A percentile compares a stretch with the other conserved stretches of the same genome.
Conservation (phyloP, 2,888 invertebrate genomes). For the Spisula solida region DNA sequence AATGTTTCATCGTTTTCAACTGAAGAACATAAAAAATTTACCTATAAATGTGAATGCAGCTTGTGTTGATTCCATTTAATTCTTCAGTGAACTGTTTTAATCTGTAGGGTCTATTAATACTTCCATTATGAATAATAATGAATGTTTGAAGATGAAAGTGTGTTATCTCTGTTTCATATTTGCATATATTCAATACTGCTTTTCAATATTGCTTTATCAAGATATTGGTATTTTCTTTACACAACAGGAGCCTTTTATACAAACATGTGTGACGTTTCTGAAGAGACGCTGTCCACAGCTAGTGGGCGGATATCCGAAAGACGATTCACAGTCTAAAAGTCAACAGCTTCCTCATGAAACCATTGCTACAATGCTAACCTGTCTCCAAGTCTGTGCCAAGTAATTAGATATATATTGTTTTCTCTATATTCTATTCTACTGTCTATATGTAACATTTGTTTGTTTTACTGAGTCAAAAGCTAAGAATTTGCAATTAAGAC, state of each 20-base stretch:
- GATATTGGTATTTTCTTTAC: not conserved
- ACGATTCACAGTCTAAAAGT: slow-evolving; percentile 92
- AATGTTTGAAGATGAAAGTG: too few species aligned
- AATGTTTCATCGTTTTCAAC: too few species aligned
- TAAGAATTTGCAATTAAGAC: too few species aligned
- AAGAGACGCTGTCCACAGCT: slow-evolving; percentile 95
- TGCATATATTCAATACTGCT: too few species aligned
- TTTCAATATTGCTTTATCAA: not conserved
- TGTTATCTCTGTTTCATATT: not conserved
- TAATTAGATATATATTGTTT: slow-evolving; percentile 73
- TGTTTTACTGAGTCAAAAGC: too few species aligned
- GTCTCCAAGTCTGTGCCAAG: slow-evolving; percentile 92
- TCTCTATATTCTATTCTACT: too few species aligned
- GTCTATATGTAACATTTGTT: not conserved
- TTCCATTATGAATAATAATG: too few species aligned
- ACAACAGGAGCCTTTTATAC: slow-evolving; percentile 87
- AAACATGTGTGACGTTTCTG: slow-evolving; percentile 88
- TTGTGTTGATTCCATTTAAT: too few species aligned
- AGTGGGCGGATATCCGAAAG: slow-evolving; percentile 92
- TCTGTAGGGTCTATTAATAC: too few species aligned
- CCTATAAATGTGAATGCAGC: too few species aligned
- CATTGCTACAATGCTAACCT: slow-evolving; percentile 95
- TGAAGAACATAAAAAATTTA: too few species aligned
- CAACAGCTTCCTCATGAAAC: slow-evolving; percentile 97
- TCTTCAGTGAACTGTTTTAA: too few species aligned